Percentiles rank a stretch among this genome's conserved stretches.
These are phyloP conservation scores for Coryphaenoides rupestris DNA, from an alignment of 2,113 vertebrate genomes.

Conservation along the genomic window DNA sequence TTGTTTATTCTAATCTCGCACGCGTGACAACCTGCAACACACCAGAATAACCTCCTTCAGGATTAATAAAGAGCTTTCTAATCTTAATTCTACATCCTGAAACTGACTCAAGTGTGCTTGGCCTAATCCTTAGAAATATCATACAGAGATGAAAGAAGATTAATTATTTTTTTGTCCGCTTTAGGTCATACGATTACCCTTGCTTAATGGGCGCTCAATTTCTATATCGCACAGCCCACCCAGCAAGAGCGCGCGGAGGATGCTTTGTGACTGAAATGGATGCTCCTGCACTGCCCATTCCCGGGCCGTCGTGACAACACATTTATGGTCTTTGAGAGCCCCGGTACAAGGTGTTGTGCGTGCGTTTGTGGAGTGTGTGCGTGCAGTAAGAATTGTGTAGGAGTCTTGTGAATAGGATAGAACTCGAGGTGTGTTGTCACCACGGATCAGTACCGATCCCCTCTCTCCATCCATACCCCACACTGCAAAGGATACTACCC, in stretches of 20 bases:
- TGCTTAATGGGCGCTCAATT: constrained; percentile 25
- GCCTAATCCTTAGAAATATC: background rate
- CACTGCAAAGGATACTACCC: too few species aligned
- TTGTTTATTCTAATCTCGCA: too few species aligned
- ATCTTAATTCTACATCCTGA: too few species aligned
- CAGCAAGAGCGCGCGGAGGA: constrained; percentile 66
- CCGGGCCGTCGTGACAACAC: constrained; percentile 81
- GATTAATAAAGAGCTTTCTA: too few species aligned
- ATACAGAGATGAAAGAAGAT: too few species aligned
- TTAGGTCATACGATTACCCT: constrained; percentile 33
- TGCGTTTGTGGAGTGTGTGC: background rate
- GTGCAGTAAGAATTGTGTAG: background rate
- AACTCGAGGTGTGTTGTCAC: background rate
- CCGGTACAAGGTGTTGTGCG: constrained; percentile 89
- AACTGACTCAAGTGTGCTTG: background rate
- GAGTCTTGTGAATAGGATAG: too few species aligned
- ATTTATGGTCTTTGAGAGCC: constrained; percentile 87
- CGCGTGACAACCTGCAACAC: too few species aligned
- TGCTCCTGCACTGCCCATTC: constrained; percentile 87
- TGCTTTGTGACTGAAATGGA: constrained; percentile 81
- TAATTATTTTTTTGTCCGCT: background rate
- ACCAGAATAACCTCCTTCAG: too few species aligned
- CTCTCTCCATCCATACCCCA: too few species aligned
- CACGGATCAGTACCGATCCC: background rate
- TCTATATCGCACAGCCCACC: constrained; percentile 51